Base-by-base conservation (phyloP, 2,113 vertebrate genomes). In the Chloropsis cyanopogon region DNA sequence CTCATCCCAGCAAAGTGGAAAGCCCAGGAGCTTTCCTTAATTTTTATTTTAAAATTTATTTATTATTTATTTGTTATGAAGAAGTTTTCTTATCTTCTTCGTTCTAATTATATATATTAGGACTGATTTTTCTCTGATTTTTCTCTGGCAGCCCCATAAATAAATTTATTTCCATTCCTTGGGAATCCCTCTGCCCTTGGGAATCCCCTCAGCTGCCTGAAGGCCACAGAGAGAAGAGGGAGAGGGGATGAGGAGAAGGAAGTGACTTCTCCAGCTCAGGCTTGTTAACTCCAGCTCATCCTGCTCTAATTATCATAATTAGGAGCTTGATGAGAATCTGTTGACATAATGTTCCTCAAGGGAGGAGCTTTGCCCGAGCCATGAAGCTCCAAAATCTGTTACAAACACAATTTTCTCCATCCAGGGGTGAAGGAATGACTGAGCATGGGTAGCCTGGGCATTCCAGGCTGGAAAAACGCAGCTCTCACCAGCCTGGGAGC, bases 241-340 rank as follows among this genome's bases (percentile, higher is more conserved):
- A 23, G 28, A 73, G 69, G 54, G 31, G 41, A 59, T 15, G 75
- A 82, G 63, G 75, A 39, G 70, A 22, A 78, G 53, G 39, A 54
- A 33, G 19, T 17, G 47, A 29, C 25, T 84, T 18, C 70, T 57
- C 59, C 23, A 39, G 60, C 6, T 11, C 4, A 1, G 54, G 53
- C 93, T 82, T 76, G n/a, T 80, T 91, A 92, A 42, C 78, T 93
- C 82, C 50, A 50, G 6, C 41, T 80, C 75, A 77, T 56, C 82
- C 59, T 47, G 24, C 60, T 69, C 71, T 90, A 86, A 92, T 95
- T 92, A 88, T 78, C 24, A 5, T 60, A 90, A 88, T 95, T 60
- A 89, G 44, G 14, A 17, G 12, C 76, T 81, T 75, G 79, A 90
- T 90, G 87, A 94, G 91, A 61, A 86, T 83, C 60, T 80, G 87